Evolutionary conservation across 2,797 vertebrate genomes (phyloP).

Genomic region (Falco columbarius): DNA sequence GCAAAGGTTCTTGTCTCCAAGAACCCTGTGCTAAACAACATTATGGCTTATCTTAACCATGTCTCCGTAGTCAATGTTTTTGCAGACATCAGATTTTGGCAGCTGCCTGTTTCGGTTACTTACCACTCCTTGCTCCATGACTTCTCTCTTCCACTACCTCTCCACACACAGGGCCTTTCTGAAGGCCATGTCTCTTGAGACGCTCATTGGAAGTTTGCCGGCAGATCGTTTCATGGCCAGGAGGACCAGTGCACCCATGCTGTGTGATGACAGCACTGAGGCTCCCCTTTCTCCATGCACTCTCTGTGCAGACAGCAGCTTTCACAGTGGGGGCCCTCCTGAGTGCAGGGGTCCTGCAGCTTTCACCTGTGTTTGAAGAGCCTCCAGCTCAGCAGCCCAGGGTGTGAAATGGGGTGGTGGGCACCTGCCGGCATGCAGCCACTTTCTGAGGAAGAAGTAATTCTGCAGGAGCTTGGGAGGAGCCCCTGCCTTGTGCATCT

Average conservation of each 20-base stretch:
- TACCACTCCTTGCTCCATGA: not conserved
- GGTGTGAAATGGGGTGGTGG: not conserved
- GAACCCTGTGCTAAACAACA: not conserved
- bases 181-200: not conserved
- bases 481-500: not conserved
- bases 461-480: not conserved
- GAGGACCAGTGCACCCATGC: not conserved
- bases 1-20: not conserved
- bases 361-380: not conserved
- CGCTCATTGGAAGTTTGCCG: not conserved
- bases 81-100: not conserved
- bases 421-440: not conserved
- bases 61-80: not conserved
- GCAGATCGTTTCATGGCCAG: not conserved
- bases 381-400: not conserved
- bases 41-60: not conserved
- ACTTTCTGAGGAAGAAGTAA: not conserved
- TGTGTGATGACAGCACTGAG: not conserved
- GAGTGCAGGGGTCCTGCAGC: not conserved
- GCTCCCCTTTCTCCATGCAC: not conserved
- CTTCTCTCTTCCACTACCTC: not conserved
- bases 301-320: not conserved
- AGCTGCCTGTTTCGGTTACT: not conserved
- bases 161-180: not conserved
- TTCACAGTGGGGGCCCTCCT: accelerated